A percentile compares a stretch with the other conserved stretches of the same genome.
phyloP scores from a whole-genome alignment of 2,888 invertebrate species.

The Brachylomia viminalis region DNA sequence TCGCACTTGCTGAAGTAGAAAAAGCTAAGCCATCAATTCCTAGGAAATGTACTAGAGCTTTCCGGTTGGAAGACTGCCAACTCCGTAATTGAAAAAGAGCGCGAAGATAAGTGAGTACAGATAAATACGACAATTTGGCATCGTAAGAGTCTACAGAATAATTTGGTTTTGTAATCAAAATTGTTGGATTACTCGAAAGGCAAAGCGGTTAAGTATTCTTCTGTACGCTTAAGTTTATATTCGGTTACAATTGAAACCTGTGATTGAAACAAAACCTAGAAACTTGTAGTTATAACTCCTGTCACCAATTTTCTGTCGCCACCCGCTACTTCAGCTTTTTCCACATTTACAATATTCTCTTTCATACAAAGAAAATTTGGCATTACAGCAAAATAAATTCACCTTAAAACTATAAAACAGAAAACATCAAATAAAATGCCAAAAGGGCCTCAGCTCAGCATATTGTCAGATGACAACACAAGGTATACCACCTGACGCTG shows the following conservation, averaged over 20 bases:
- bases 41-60: conserved; percentile 48
- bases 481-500: no score
- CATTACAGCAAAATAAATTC: no score
- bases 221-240: background rate
- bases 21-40: conserved; percentile 57
- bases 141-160: conserved; percentile 24
- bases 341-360: background rate
- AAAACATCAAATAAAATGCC: no score
- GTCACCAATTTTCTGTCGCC: no score
- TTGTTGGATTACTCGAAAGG: conserved; percentile 1
- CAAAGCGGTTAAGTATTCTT: conserved; percentile 12
- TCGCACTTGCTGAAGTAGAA: conserved; percentile 30
- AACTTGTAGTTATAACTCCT: background rate
- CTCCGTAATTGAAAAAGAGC: conserved; percentile 66
- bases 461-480: no score
- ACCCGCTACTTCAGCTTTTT: background rate
- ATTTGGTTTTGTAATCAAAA: conserved; percentile 51
- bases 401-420: no score
- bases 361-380: no score
- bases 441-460: no score
- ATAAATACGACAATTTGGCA: conserved; percentile 56
- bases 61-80: conserved; percentile 61
- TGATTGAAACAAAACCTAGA: no score
- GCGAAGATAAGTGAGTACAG: conserved; percentile 54
- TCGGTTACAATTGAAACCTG: background rate